phyloP scores from a whole-genome alignment of 2,797 vertebrate genomes.

The Sarcoramphus papa region DNA sequence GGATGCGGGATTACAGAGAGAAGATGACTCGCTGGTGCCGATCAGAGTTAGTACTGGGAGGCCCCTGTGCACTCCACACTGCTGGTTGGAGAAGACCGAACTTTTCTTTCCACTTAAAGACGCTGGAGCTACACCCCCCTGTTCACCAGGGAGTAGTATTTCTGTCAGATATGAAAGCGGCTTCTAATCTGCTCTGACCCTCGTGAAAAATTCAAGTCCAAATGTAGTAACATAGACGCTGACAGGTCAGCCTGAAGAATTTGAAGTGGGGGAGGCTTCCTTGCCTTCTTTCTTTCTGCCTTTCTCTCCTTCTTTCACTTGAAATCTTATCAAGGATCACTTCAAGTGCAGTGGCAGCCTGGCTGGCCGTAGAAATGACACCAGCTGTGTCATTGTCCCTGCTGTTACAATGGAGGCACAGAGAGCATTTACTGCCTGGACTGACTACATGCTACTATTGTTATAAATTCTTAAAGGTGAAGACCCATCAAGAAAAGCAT shows the following conservation, averaged over 20 bases:
- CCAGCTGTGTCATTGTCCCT: neutral
- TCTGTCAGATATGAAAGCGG: slow-evolving; percentile 44
- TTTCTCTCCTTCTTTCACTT: neutral
- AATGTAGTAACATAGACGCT: slow-evolving; percentile 58
- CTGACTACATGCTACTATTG: fast-evolving
- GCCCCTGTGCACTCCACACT: neutral
- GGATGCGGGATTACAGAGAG: neutral
- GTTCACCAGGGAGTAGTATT: slow-evolving; percentile 32
- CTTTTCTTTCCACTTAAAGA: slow-evolving; percentile 6
- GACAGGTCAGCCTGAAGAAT: slow-evolving; percentile 62
- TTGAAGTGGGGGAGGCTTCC: slow-evolving; percentile 17
- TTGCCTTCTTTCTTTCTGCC: neutral
- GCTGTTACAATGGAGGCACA: neutral
- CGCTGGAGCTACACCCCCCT: neutral
- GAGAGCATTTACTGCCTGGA: neutral
- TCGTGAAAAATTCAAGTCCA: slow-evolving; percentile 63
- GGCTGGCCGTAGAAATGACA: neutral
- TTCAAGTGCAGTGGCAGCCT: neutral
- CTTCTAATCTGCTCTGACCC: slow-evolving; percentile 60
- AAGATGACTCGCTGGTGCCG: neutral
- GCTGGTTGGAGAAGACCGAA: neutral
- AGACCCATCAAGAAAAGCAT: neutral
- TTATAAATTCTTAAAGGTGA: neutral
- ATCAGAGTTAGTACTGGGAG: neutral
- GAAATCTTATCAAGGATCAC: slow-evolving; percentile 40